These are phyloP conservation scores for Stegostoma tigrinum DNA, from an alignment of 2,113 vertebrate species.

Conservation along the genomic window DNA sequence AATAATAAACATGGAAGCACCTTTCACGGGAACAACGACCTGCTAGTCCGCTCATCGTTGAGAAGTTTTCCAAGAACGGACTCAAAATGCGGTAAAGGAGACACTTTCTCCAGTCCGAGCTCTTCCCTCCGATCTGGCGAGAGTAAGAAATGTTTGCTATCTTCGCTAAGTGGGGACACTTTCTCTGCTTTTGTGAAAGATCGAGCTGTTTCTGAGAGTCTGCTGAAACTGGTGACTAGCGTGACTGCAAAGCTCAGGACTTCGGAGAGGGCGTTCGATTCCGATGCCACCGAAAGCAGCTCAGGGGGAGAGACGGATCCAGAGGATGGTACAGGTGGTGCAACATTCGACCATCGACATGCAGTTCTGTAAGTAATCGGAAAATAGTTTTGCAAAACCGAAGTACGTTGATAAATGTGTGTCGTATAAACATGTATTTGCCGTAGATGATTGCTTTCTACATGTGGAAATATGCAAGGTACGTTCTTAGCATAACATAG, in stretches of 20 bases:
- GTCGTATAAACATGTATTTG: background rate
- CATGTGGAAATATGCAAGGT: background rate
- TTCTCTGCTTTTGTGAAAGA: constrained; percentile 29
- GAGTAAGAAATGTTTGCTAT: constrained; percentile 12
- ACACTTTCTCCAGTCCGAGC: background rate
- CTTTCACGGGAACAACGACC: background rate
- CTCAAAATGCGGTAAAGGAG: background rate
- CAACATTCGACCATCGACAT: constrained; percentile 7
- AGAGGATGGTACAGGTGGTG: constrained; percentile 37
- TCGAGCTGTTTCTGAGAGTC: constrained; percentile 41
- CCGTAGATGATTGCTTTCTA: background rate
- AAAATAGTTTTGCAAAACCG: background rate
- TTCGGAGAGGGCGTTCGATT: constrained; percentile 52
- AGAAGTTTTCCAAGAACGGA: constrained; percentile 15
- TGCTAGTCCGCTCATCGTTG: background rate
- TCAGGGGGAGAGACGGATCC: constrained; percentile 46
- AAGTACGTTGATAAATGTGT: background rate
- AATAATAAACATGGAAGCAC: constrained; percentile 17
- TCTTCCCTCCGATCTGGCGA: background rate
- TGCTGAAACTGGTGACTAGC: constrained; percentile 45
- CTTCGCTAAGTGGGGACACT: constrained; percentile 22
- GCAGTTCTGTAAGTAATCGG: constrained; percentile 29
- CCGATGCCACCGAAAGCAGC: constrained; percentile 54
- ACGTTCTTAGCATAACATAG: background rate
- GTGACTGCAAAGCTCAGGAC: constrained; percentile 48